A percentile compares a stretch with the other conserved stretches of the same genome.
phyloP scores from a whole-genome alignment of 1,140 invertebrate genomes.

The Polypedilum vanderplanki region DNA sequence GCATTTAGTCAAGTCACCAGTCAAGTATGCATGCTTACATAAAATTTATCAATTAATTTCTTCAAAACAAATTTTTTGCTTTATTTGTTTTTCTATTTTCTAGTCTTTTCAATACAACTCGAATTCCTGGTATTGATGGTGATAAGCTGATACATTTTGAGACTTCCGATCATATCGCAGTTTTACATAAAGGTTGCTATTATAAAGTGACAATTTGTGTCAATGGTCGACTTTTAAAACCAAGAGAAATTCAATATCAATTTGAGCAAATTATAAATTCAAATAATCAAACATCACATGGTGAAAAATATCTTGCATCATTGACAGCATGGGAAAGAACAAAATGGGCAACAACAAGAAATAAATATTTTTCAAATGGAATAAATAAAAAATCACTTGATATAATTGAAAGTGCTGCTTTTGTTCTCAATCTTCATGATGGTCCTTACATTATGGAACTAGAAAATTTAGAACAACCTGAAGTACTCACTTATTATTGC shows the following conservation, averaged over 20 bases:
- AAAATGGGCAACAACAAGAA: conserved; percentile 74
- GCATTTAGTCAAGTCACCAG: no score
- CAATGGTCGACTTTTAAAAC: not conserved
- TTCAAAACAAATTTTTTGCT: no score
- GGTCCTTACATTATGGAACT: conserved; percentile 66
- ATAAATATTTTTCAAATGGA: conserved; percentile 68
- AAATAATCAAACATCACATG: conserved; percentile 40
- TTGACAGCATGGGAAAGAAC: conserved; percentile 83
- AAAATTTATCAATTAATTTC: no score
- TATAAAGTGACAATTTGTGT: conserved; percentile 50
- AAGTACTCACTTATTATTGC: conserved; percentile 67
- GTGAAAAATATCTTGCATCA: conserved; percentile 78
- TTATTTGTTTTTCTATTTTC: not conserved
- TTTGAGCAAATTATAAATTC: not conserved
- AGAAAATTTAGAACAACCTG: conserved; percentile 58
- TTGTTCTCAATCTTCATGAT: conserved; percentile 65
- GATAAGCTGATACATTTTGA: not conserved
- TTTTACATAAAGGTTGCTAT: not conserved
- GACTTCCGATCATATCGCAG: not conserved
- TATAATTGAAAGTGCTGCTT: conserved; percentile 85
- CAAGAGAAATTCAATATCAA: not conserved
- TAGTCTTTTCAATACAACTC: not conserved
- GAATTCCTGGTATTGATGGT: not conserved
- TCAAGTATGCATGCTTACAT: no score
- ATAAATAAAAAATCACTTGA: conserved; percentile 78